Evolutionary conservation across 2,888 invertebrate genomes (phyloP).

Genomic region (Pomacea canaliculata): DNA sequence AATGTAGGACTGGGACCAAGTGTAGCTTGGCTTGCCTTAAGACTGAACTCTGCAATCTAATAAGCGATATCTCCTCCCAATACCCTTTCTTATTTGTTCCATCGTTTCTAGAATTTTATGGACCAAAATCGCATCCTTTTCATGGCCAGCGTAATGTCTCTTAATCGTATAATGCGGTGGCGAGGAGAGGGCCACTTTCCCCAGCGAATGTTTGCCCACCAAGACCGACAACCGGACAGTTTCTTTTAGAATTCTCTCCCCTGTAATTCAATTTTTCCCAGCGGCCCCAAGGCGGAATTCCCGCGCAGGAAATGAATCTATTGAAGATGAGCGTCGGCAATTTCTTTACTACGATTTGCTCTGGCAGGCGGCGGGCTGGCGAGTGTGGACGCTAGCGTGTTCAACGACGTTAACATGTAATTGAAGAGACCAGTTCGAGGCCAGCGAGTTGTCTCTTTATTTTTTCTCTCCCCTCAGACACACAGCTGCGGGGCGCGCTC

Average conservation of each 20-base stretch:
- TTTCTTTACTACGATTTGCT: conserved; percentile 28
- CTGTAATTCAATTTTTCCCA: conserved; percentile 22
- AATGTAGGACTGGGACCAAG: too few relatives aligned
- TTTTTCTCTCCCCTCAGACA: background rate
- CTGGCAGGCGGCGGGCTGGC: background rate
- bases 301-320: conserved; percentile 25
- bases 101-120: conserved; percentile 11
- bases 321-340: conserved; percentile 22
- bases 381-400: background rate
- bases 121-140: conserved; percentile 23
- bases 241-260: conserved; percentile 22
- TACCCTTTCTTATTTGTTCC: conserved; percentile 18
- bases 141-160: conserved; percentile 14
- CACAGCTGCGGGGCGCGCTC: conserved; percentile 4
- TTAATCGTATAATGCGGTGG: conserved; percentile 21
- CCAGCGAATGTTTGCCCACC: conserved; percentile 17
- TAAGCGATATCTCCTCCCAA: background rate
- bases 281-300: conserved; percentile 9
- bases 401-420: background rate
- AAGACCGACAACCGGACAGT: conserved; percentile 24
- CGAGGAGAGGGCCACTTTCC: conserved; percentile 23
- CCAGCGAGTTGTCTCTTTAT: background rate
- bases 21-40: background rate
- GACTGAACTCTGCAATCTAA: conserved; percentile 1
- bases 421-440: background rate